Conservation (phyloP, 2,888 invertebrate species). For the Cheilosia grossa region DNA sequence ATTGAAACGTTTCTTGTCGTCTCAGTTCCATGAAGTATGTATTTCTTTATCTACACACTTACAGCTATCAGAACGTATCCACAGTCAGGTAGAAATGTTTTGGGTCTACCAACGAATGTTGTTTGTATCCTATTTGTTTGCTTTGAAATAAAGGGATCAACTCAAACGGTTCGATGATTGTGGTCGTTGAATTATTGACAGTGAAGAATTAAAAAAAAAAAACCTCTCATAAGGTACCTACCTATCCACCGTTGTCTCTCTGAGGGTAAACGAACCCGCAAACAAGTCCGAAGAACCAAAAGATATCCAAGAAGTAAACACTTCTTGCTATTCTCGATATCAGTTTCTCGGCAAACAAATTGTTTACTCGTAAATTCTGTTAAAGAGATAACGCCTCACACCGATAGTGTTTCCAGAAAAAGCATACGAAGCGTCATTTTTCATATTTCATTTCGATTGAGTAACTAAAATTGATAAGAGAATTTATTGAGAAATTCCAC, state of each 20-base stretch:
- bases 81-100: too few species aligned
- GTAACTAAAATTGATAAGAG: conserved; percentile 25
- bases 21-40: too few species aligned
- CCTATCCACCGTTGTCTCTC: background rate
- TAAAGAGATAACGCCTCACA: conserved; percentile 33
- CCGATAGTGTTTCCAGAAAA: conserved; percentile 20
- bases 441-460: conserved; percentile 12
- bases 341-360: conserved; percentile 40
- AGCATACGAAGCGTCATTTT: conserved; percentile 1
- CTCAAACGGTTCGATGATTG: conserved; percentile 7
- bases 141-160: conserved; percentile 19
- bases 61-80: too few species aligned
- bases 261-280: background rate
- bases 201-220: background rate
- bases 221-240: background rate
- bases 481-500: background rate
- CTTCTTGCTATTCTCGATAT: conserved; percentile 28
- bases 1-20: too few species aligned
- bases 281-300: background rate
- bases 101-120: too few species aligned
- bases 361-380: conserved; percentile 49
- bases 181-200: background rate
- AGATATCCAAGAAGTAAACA: conserved; percentile 30
- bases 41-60: too few species aligned
- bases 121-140: conserved; percentile 1